phyloP scores from a whole-genome alignment of 2,797 vertebrate genomes.

The Squalus acanthias region DNA sequence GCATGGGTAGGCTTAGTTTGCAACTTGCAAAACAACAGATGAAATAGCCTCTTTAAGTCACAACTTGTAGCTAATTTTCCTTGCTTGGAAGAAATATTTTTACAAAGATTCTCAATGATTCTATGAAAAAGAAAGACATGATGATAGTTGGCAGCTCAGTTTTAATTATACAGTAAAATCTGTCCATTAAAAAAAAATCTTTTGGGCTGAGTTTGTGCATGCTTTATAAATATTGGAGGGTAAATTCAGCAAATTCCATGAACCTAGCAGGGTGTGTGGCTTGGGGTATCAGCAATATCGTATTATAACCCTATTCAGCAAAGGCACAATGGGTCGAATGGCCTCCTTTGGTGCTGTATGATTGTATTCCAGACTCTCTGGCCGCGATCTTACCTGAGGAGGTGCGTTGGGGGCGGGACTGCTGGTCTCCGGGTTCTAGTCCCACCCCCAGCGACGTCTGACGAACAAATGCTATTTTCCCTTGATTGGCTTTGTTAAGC shows the following conservation, averaged over 20 bases:
- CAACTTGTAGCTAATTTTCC: background rate
- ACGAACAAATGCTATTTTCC: too few relatives aligned
- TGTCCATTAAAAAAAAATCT: background rate
- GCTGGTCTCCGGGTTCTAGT: too few relatives aligned
- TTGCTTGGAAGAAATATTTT: background rate
- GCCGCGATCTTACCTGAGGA: too few relatives aligned
- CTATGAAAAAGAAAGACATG: background rate
- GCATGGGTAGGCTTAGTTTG: background rate
- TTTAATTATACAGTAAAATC: background rate
- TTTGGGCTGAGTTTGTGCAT: background rate
- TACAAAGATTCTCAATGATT: background rate
- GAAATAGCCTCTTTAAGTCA: background rate
- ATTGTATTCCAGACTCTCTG: background rate
- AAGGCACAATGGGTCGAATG: background rate
- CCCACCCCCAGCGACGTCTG: too few relatives aligned
- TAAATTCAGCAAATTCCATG: background rate
- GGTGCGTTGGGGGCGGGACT: too few relatives aligned
- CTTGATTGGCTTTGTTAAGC: too few relatives aligned
- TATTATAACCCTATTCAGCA: background rate
- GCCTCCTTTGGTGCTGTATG: background rate
- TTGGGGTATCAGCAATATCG: too few relatives aligned
- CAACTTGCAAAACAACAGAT: background rate
- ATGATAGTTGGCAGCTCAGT: too few relatives aligned
- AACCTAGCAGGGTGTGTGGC: background rate
- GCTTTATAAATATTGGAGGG: background rate